Evolutionary conservation across 2,797 vertebrate genomes (phyloP).

Genomic region (Sarcophilus harrisii): DNA sequence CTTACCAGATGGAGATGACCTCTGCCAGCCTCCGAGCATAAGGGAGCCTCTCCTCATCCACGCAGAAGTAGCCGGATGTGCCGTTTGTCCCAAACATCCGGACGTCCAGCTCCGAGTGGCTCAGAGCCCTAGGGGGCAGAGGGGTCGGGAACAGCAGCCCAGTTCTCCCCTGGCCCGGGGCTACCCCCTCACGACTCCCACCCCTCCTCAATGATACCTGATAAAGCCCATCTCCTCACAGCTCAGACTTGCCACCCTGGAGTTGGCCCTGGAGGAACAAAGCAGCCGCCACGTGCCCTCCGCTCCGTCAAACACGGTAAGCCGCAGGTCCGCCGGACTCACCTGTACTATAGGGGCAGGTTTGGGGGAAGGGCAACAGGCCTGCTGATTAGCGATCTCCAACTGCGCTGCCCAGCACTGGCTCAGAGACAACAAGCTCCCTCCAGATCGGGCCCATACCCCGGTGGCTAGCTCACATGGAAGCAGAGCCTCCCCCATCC

Average conservation of each 20-base stretch:
- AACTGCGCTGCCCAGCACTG: accelerated
- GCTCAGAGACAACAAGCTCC: accelerated
- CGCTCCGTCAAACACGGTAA: conserved; percentile 89
- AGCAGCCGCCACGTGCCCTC: conserved; percentile 91
- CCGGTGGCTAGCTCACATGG: accelerated
- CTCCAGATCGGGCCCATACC: background rate
- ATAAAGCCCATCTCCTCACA: conserved; percentile 95
- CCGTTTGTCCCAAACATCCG: conserved; percentile 86
- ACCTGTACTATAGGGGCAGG: conserved; percentile 90
- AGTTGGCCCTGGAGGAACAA: conserved; percentile 90
- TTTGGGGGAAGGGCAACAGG: background rate
- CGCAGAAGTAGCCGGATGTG: conserved; percentile 90
- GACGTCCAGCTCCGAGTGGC: conserved; percentile 86
- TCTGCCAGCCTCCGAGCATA: conserved; percentile 91
- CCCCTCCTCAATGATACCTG: conserved; percentile 81
- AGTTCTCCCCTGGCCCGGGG: background rate
- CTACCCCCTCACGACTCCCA: background rate
- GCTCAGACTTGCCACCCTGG: conserved; percentile 90
- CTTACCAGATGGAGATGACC: conserved; percentile 92
- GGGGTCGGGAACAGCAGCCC: conserved; percentile 32
- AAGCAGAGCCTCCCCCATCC: background rate
- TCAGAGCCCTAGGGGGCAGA: conserved; percentile 85
- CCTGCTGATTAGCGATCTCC: background rate
- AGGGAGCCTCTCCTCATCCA: conserved; percentile 88
- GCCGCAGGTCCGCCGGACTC: conserved; percentile 88